Base-by-base conservation (phyloP, 2,797 vertebrate genomes). In the Pterois miles region DNA sequence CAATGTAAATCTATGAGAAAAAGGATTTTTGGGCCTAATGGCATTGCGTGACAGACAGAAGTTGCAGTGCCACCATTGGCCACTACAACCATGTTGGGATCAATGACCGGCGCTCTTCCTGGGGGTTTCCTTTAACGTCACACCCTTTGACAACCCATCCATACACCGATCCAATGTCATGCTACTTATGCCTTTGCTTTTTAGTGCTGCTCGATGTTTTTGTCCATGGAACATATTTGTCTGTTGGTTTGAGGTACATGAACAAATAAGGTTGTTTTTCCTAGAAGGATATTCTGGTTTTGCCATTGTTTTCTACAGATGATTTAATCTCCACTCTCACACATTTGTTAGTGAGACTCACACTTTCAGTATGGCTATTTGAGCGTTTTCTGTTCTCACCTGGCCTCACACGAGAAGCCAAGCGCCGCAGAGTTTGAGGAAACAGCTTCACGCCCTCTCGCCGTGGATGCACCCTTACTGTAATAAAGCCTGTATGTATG, bases 401-500 rank as follows among this genome's bases (percentile, higher is more conserved):
- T 71, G 72, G 9, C 73, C 27, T 20, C 70, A 5, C 77, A 16
- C 1, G 4, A 66, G 76, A 38, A 68, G 74, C 78, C 38, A 23
- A 66, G 63, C 20, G 33, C 56, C 57, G 22, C 58, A 1, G 74
- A 77, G 76, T 83, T 74, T 31, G 65, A 77, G 57, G 58, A 79
- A 87, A 81, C 64, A 5, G 65, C 78, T 82, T 85, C 74, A 74
- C 69, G 46, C 71, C 78, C 43, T 76, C 71, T 77, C 8, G 48
- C 69, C 9, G 72, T 36, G 48, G 68, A 76, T 43, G 83, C 40
- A 23, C 72, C 85, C 69, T 68, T 1, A 2, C 86, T 76, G 86
- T 62, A 71, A 77, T 91, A 86, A 90, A 83, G 68, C 65, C 91
- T 70, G 81, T 78, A 82, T 83, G 87, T 75, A 80, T 76, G 82